Conservation (phyloP, 1,140 invertebrate genomes). For the Wiebesia pumilae region DNA sequence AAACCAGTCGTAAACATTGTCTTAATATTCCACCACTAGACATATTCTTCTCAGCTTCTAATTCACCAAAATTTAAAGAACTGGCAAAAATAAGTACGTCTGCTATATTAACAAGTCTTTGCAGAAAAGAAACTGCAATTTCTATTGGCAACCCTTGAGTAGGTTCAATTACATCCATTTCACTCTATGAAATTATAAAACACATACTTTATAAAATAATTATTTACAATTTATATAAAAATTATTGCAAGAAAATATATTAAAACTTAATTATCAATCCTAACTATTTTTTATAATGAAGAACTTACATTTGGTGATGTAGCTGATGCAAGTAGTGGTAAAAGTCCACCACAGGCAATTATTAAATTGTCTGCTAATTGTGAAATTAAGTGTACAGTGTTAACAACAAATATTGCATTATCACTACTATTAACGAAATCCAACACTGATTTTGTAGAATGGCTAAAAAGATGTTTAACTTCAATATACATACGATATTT, state of each 20-base stretch:
- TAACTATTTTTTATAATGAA: not conserved
- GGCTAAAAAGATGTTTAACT: conserved; percentile 77
- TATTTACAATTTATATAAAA: not conserved
- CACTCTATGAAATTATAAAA: conserved; percentile 82
- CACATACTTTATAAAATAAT: not conserved
- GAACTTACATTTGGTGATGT: conserved; percentile 96
- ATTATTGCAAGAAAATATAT: not conserved
- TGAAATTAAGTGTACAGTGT: conserved; percentile 98
- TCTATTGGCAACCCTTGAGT: conserved; percentile 99
- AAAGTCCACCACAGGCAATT: conserved; percentile 97
- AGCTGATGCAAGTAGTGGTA: conserved; percentile 96
- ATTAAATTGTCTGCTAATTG: conserved; percentile 99
- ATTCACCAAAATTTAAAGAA: conserved; percentile 96
- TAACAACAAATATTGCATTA: conserved; percentile 99
- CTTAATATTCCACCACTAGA: conserved; percentile 98
- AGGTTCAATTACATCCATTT: conserved; percentile 97
- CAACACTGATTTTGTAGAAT: conserved; percentile 96
- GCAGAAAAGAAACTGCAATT: conserved; percentile 96
- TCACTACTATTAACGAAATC: conserved; percentile 99
- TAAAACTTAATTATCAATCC: not conserved
- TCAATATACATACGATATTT: not conserved
- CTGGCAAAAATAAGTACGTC: conserved; percentile 99
- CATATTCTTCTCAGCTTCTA: conserved; percentile 99
- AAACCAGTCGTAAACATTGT: conserved; percentile 96
- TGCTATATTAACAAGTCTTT: conserved; percentile 97